These are phyloP conservation scores for Asbolus verrucosus DNA, from an alignment of 1,140 invertebrate genomes.

Conservation along the genomic window DNA sequence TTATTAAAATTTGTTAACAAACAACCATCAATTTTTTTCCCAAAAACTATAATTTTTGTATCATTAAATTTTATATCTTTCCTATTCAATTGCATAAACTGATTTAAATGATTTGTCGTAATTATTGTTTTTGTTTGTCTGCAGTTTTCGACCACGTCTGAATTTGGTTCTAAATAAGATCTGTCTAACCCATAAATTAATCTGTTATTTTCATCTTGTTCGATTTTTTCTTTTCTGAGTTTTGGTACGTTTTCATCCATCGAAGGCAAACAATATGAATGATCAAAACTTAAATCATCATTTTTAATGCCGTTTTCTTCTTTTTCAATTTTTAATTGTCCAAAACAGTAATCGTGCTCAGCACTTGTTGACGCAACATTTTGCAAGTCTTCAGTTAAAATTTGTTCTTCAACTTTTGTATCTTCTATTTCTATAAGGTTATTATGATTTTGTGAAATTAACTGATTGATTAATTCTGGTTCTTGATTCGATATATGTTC, in stretches of 20 bases:
- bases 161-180: constrained; percentile 31
- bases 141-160: not conserved
- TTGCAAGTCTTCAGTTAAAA: too few species aligned
- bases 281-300: constrained; percentile 44
- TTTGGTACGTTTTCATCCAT: constrained; percentile 24
- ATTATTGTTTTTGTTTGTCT: constrained; percentile 4
- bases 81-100: not conserved
- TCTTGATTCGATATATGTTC: not conserved
- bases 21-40: constrained; percentile 17
- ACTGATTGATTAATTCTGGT: not conserved
- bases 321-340: constrained; percentile 34
- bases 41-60: constrained; percentile 31
- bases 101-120: constrained; percentile 6
- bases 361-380: constrained; percentile 34
- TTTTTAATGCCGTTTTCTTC: constrained; percentile 21
- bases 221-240: constrained; percentile 9
- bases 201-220: constrained; percentile 35
- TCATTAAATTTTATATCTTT: constrained; percentile 30
- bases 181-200: constrained; percentile 52
- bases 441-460: too few species aligned
- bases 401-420: constrained; percentile 3
- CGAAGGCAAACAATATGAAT: constrained; percentile 52
- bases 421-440: not conserved
- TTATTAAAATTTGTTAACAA: not conserved
- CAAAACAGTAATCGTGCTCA: constrained; percentile 57